Conservation (phyloP, 2,888 invertebrate genomes). For the Clitarchus hookeri region DNA sequence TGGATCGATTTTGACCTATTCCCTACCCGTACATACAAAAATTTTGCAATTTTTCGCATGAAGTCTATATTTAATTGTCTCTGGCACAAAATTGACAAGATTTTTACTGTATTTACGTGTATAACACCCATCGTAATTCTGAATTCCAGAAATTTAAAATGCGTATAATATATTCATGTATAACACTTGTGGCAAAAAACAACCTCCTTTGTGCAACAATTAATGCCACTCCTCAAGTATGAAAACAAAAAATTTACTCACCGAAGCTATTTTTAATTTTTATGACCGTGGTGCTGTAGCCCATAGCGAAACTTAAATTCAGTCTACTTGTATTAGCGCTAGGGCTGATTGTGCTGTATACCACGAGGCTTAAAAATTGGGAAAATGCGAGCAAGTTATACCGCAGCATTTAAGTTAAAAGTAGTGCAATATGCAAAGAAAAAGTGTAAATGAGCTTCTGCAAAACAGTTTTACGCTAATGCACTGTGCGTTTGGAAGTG, state of each 20-base stretch:
- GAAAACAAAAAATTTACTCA: background rate
- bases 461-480: background rate
- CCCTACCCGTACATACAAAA: no score
- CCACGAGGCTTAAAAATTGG: background rate
- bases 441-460: background rate
- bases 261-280: background rate
- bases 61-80: no score
- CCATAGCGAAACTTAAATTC: background rate
- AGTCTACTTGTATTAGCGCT: background rate
- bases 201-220: no score
- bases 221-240: background rate
- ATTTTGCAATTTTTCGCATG: no score
- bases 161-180: background rate
- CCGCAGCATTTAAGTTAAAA: background rate
- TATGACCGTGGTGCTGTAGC: background rate
- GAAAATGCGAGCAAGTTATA: no score
- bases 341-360: no score
- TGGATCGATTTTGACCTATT: no score
- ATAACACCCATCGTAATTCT: background rate
- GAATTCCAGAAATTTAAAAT: background rate
- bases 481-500: background rate
- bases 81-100: no score
- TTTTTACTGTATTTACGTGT: background rate
- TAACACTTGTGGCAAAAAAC: background rate
- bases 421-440: background rate